These are phyloP conservation scores for Hephaestus fuliginosus DNA, from an alignment of 2,797 vertebrate genomes.

Conservation along the genomic window DNA sequence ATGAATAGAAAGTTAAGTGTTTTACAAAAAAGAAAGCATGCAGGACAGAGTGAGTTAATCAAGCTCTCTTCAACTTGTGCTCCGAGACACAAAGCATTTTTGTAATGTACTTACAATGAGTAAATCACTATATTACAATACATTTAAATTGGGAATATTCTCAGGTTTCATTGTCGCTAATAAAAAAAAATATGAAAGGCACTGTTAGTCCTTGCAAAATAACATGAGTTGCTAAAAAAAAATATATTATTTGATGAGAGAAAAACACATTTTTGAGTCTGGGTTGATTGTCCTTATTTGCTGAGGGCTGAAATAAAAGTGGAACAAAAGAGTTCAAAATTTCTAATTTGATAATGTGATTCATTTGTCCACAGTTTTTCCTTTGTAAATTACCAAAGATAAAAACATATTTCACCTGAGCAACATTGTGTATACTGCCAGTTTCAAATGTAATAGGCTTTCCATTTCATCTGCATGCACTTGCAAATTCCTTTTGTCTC, in stretches of 20 bases:
- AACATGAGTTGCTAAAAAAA: not conserved
- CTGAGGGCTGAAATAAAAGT: conserved; percentile 26
- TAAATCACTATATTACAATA: conserved; percentile 38
- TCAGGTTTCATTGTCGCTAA: conserved; percentile 13
- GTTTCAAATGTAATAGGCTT: conserved; percentile 6
- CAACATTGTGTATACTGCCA: not conserved
- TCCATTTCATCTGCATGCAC: conserved; percentile 6
- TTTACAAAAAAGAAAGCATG: conserved; percentile 43
- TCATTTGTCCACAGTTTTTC: conserved; percentile 7
- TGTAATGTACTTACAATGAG: conserved; percentile 31
- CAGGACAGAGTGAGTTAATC: conserved; percentile 62
- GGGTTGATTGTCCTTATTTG: not conserved
- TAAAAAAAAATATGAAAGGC: conserved; percentile 15
- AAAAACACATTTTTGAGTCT: conserved; percentile 9
- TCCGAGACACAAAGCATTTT: conserved; percentile 26
- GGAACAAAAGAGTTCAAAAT: conserved; percentile 2
- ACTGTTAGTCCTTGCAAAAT: conserved; percentile 8
- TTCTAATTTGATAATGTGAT: conserved; percentile 16
- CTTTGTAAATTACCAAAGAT: conserved; percentile 2
- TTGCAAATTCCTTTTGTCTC: conserved; percentile 34
- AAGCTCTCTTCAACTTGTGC: conserved; percentile 56
- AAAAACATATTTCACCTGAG: conserved; percentile 15
- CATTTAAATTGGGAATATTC: conserved; percentile 20
- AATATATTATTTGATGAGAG: conserved; percentile 11
- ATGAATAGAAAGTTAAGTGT: conserved; percentile 78